Evolutionary conservation across 2,113 vertebrate species (phyloP), one percentile per base, ranked within the genome.

Genomic region (Rhea americana): DNA sequence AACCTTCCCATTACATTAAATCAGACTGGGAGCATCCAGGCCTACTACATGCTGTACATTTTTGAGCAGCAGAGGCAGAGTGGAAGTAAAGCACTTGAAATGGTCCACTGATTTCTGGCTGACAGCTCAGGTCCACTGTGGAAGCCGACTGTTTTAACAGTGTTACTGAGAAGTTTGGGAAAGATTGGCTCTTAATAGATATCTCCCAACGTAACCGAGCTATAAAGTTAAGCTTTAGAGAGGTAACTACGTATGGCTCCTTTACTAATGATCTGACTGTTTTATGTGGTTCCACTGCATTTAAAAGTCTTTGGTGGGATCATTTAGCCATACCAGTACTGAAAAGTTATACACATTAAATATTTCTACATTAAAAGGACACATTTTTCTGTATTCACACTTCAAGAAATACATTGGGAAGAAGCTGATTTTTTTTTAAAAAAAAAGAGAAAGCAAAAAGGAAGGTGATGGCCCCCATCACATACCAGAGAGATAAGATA

Each of bases 11-110:
- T 45, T 18, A 6, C 18, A 7, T 63, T 67, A 80, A 80, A 71
- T 82, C 56, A 86, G 47, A 20, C 28, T n/a, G 11, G 68, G 13
- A 77, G 7, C 35, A 72, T 50, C 22, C 61, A 86, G 43, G 6
- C 13, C 43, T 56, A 19, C 37, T 84, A 81, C 68, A 51, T 47
- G 61, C 48, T 39, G 24, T 28, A 68, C 13, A 20, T 83, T 94
- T 94, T 86, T 71, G 51, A 91, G 61, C 28, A 86, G 51, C 61
- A 90, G 45, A 91, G 30, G 37, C 37, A 83, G 82, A 90, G 90
- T 18, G 43, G 71, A 95, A 87, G 66, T 18, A 82, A 92, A 85
- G 32, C 19, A 77, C 82, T 85, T 87, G 85, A 88, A 95, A 93
- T 1, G 9, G 70, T 88, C 73, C 41, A 32, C 39, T 63, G 70